phyloP scores from a whole-genome alignment of 1,140 invertebrate genomes.

The Lordiphosa mommai region DNA sequence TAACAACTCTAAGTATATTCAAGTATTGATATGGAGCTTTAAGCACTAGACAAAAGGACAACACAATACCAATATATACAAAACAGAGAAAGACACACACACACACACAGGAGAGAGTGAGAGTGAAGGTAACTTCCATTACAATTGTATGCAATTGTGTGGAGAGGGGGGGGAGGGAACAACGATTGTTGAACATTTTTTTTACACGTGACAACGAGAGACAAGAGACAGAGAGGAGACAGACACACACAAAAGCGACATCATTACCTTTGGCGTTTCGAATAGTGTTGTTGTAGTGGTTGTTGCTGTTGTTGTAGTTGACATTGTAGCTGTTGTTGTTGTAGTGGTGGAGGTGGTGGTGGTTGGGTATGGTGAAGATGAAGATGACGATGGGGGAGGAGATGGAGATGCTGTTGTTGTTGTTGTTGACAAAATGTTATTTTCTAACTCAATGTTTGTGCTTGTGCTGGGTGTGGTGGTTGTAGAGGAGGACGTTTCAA shows the following conservation, averaged over 20 bases:
- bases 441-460: constrained; percentile 15
- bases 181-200: constrained; percentile 13
- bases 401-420: constrained; percentile 3
- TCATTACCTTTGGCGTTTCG: constrained; percentile 68
- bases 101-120: constrained; percentile 1
- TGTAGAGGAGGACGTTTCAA: constrained; percentile 16
- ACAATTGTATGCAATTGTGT: neutral
- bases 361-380: constrained; percentile 24
- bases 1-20: too few species aligned
- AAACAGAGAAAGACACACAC: neutral
- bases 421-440: too few species aligned
- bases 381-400: constrained; percentile 15
- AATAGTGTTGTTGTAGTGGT: constrained; percentile 54
- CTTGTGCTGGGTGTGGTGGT: constrained; percentile 6
- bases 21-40: constrained; percentile 1
- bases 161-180: neutral
- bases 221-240: constrained; percentile 13
- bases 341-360: constrained; percentile 32
- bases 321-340: constrained; percentile 46
- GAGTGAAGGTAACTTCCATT: constrained; percentile 21
- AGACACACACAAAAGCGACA: constrained; percentile 52
- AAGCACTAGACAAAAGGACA: constrained; percentile 25
- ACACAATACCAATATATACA: constrained; percentile 31
- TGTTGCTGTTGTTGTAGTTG: constrained; percentile 48
- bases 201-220: constrained; percentile 37